Evolutionary conservation across 2,113 vertebrate genomes (phyloP).

Genomic region (Hydropotes inermis): DNA sequence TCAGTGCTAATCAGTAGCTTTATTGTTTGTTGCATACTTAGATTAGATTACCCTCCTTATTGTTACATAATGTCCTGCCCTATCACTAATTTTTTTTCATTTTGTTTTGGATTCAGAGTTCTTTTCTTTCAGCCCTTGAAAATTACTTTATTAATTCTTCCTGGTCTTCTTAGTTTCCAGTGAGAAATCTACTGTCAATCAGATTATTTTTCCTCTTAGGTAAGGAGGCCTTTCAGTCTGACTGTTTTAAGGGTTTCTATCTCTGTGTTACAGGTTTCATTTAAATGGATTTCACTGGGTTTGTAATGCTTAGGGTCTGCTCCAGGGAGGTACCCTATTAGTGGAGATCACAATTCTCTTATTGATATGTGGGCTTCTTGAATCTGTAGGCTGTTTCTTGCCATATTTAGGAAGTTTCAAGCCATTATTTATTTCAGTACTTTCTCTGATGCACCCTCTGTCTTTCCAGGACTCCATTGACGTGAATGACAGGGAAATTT

Average conservation of each 20-base stretch:
- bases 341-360: not conserved
- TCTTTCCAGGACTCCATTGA: not conserved
- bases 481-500: not conserved
- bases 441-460: not conserved
- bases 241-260: not conserved
- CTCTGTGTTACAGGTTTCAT: not conserved
- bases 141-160: not conserved
- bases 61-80: not conserved
- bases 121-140: not conserved
- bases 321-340: not conserved
- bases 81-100: not conserved
- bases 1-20: not conserved
- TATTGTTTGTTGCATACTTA: not conserved
- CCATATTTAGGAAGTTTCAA: not conserved
- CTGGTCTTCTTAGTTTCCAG: not conserved
- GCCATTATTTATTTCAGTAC: not conserved
- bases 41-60: not conserved
- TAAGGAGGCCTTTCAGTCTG: not conserved
- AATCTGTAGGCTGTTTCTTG: not conserved
- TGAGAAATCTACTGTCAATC: not conserved
- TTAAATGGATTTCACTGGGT: not conserved
- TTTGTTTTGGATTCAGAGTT: not conserved
- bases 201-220: not conserved
- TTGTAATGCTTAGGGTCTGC: not conserved
- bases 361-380: not conserved